Conservation (phyloP, 2,888 invertebrate genomes). For the Epinotia ramella region DNA sequence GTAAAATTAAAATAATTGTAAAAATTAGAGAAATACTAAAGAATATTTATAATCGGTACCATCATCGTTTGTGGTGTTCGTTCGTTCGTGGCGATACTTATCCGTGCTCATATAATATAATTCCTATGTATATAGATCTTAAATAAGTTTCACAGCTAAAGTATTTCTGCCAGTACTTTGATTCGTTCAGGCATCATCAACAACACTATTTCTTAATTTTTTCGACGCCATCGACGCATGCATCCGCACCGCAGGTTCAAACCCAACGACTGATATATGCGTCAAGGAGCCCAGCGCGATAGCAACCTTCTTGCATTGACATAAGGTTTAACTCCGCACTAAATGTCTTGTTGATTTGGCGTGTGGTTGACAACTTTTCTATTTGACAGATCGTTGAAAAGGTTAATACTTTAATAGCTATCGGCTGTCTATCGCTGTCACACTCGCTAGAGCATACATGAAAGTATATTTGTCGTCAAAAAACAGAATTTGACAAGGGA, state of each 20-base stretch:
- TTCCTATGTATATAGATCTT: conserved; percentile 80
- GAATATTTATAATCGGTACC: conserved; percentile 58
- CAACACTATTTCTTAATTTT: not conserved
- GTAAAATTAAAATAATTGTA: conserved; percentile 73
- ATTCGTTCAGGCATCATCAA: not conserved
- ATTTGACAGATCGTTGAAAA: no score
- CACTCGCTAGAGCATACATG: not conserved
- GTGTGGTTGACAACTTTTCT: no score
- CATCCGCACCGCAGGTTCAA: no score
- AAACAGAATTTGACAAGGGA: not conserved
- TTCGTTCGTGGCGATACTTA: conserved; percentile 52
- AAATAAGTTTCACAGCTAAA: conserved; percentile 53
- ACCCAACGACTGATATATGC: no score
- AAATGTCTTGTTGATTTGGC: no score
- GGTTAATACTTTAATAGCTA: not conserved
- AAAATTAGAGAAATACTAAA: conserved; percentile 66
- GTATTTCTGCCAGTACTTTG: conserved; percentile 10
- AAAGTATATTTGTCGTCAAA: not conserved
- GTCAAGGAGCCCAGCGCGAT: no score
- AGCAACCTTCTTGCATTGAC: no score
- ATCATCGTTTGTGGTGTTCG: conserved; percentile 47
- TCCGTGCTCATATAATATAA: conserved; percentile 60
- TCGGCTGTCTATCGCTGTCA: not conserved
- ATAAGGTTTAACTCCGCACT: no score
- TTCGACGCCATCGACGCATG: no score